phyloP scores from a whole-genome alignment of 2,113 vertebrate species.

The Paraplagusia blochii region DNA sequence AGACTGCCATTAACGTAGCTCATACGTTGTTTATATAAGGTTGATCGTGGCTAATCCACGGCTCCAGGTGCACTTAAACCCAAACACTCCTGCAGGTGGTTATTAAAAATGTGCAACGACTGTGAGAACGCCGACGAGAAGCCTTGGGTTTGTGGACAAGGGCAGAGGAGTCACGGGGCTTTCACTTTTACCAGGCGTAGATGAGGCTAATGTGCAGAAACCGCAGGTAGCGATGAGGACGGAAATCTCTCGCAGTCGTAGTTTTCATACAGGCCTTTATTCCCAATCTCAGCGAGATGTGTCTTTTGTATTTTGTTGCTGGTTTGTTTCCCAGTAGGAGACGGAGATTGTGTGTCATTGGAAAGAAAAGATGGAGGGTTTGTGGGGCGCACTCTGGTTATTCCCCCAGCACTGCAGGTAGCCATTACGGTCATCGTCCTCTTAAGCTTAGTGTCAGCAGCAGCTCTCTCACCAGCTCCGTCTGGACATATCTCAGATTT shows the following conservation, averaged over 20 bases:
- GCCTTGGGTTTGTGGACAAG: neutral
- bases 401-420: slow-evolving; percentile 72
- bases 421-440: slow-evolving; percentile 64
- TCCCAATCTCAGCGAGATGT: slow-evolving; percentile 83
- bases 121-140: slow-evolving; percentile 19
- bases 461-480: slow-evolving; percentile 17
- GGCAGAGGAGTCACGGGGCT: slow-evolving; percentile 22
- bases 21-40: slow-evolving; percentile 11
- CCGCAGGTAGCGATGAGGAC: slow-evolving; percentile 86
- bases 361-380: slow-evolving; percentile 62
- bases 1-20: slow-evolving; percentile 8
- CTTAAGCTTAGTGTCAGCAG: slow-evolving; percentile 51
- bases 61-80: slow-evolving; percentile 42
- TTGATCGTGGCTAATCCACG: slow-evolving; percentile 13
- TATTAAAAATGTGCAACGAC: slow-evolving; percentile 41
- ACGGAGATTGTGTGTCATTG: slow-evolving; percentile 52
- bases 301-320: slow-evolving; percentile 71
- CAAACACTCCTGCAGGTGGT: slow-evolving; percentile 78
- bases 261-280: slow-evolving; percentile 86
- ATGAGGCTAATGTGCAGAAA: slow-evolving; percentile 84
- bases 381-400: slow-evolving; percentile 60
- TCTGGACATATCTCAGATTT: slow-evolving; percentile 42
- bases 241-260: slow-evolving; percentile 79
- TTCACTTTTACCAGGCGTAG: slow-evolving; percentile 68
- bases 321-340: slow-evolving; percentile 49